Evolutionary conservation across 2,797 vertebrate genomes (phyloP).

Genomic region (Rhyacichthys aspro): DNA sequence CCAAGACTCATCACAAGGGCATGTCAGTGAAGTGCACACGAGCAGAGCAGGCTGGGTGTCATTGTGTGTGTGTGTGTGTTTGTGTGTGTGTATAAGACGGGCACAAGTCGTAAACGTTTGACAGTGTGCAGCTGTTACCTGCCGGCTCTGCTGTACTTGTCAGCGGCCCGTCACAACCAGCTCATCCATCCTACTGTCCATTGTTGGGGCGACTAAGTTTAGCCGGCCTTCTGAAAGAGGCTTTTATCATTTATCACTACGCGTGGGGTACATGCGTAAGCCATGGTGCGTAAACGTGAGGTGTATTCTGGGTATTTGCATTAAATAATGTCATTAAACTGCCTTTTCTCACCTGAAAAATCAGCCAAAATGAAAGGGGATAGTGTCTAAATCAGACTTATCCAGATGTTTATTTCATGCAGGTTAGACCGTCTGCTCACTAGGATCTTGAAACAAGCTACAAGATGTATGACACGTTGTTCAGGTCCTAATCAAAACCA

Average conservation of each 20-base stretch:
- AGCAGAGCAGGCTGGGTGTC: constrained; percentile 28
- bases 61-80: constrained; percentile 22
- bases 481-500: too few relatives aligned
- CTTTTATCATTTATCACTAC: constrained; percentile 21
- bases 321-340: too few relatives aligned
- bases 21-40: constrained; percentile 64
- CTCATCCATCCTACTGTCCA: constrained; percentile 46
- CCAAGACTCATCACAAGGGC: constrained; percentile 71
- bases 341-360: too few relatives aligned
- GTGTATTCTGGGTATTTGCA: too few relatives aligned
- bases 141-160: constrained; percentile 70
- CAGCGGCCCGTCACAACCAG: constrained; percentile 64
- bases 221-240: constrained; percentile 37
- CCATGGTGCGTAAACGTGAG: too few relatives aligned
- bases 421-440: too few relatives aligned
- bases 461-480: too few relatives aligned
- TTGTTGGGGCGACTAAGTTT: constrained; percentile 65
- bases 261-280: too few relatives aligned
- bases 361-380: too few relatives aligned
- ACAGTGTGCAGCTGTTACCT: constrained; percentile 74
- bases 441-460: too few relatives aligned
- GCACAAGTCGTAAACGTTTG: constrained; percentile 50
- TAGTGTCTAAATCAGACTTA: too few relatives aligned
- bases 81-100: constrained; percentile 1
- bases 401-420: too few relatives aligned